These are phyloP conservation scores for Melanotus villosus DNA, from an alignment of 2,888 invertebrate genomes.

Conservation along the genomic window DNA sequence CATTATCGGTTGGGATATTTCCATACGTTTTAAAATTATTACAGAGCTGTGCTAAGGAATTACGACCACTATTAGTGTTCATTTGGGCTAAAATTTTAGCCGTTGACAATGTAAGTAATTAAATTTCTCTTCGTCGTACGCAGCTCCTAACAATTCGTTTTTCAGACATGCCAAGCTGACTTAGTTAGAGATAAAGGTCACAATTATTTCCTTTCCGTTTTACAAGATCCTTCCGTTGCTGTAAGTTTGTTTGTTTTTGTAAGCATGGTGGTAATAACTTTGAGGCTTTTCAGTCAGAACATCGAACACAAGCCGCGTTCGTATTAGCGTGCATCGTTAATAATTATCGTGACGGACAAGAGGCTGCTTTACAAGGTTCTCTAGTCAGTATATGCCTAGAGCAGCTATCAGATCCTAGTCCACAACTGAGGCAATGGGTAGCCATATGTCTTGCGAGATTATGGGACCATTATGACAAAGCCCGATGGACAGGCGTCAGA, in stretches of 20 bases:
- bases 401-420: slow-evolving; percentile 82
- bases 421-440: slow-evolving; percentile 87
- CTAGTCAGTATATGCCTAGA: slow-evolving; percentile 94
- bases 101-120: slow-evolving; percentile 86
- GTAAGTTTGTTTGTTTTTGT: slow-evolving; percentile 72
- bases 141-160: no score
- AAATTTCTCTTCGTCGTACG: no score
- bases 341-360: slow-evolving; percentile 90
- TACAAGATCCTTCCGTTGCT: slow-evolving; percentile 88
- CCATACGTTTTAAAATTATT: slow-evolving; percentile 97
- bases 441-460: slow-evolving; percentile 91
- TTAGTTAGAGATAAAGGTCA: slow-evolving; percentile 94
- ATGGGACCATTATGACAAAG: slow-evolving; percentile 91
- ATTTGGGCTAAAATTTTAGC: slow-evolving; percentile 99
- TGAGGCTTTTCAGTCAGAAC: slow-evolving; percentile 80
- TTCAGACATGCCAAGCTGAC: slow-evolving; percentile 93
- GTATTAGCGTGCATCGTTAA: slow-evolving; percentile 95
- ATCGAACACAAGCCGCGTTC: slow-evolving; percentile 95
- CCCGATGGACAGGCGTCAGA: slow-evolving; percentile 95
- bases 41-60: slow-evolving; percentile 94
- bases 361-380: slow-evolving; percentile 90
- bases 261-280: no score
- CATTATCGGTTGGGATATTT: slow-evolving; percentile 97
- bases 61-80: slow-evolving; percentile 93
- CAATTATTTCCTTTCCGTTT: slow-evolving; percentile 93